A percentile compares a stretch with the other conserved stretches of the same genome.
phyloP scores from a whole-genome alignment of 1,140 invertebrate genomes.

The Euwallacea similis region DNA sequence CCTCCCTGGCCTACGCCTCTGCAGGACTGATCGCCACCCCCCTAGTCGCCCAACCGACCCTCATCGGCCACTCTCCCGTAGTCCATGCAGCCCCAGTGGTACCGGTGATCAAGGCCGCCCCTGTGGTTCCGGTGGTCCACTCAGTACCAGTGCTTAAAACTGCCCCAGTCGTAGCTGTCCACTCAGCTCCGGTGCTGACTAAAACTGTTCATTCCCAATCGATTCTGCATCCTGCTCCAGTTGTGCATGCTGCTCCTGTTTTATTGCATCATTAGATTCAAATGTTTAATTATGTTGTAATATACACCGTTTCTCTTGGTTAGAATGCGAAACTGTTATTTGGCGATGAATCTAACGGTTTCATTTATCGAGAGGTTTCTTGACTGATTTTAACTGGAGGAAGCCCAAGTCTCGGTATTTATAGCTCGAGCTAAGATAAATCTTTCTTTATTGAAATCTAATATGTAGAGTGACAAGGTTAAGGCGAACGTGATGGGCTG shows the following conservation, averaged over 20 bases:
- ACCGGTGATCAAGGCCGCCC: not conserved
- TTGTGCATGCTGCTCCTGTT: slow-evolving; percentile 40
- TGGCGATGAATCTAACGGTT: slow-evolving; percentile 1
- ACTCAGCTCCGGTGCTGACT: slow-evolving; percentile 43
- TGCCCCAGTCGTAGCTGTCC: slow-evolving; percentile 46
- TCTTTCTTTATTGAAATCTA: not conserved
- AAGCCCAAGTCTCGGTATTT: not conserved
- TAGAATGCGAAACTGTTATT: not conserved
- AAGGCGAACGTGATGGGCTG: not conserved
- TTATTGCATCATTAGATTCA: not conserved
- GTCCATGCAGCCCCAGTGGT: slow-evolving; percentile 49
- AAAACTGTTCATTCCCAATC: slow-evolving; percentile 56
- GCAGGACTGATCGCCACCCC: slow-evolving; percentile 53
- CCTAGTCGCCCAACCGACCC: slow-evolving; percentile 37
- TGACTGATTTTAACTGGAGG: not conserved
- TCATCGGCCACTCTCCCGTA: slow-evolving; percentile 47
- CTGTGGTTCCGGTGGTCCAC: slow-evolving; percentile 50
- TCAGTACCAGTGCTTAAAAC: slow-evolving; percentile 33
- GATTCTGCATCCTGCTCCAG: slow-evolving; percentile 52
- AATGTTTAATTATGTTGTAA: not conserved
- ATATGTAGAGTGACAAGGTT: not conserved
- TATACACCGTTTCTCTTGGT: not conserved
- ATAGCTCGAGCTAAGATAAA: not conserved
- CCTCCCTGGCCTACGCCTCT: slow-evolving; percentile 59
- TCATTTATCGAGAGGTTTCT: not conserved